phyloP scores from a whole-genome alignment of 2,113 vertebrate genomes.

The Daphoenositta chrysoptera region DNA sequence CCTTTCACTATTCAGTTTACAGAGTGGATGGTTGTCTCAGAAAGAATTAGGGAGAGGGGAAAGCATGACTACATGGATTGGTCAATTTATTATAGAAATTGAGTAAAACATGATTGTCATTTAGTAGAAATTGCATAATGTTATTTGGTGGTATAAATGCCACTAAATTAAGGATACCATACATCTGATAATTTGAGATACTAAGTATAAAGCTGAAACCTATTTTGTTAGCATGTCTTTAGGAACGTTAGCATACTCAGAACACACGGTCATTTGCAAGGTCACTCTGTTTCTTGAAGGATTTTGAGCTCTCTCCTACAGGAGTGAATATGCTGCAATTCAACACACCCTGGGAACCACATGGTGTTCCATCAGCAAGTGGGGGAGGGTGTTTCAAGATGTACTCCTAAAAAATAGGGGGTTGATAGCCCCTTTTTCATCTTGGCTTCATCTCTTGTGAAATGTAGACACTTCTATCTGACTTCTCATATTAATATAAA shows the following conservation, averaged over 20 bases:
- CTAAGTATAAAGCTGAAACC: background rate
- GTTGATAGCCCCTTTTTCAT: background rate
- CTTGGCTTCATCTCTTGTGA: background rate
- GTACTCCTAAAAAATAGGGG: background rate
- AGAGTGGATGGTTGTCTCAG: background rate
- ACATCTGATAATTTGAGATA: background rate
- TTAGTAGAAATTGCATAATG: background rate
- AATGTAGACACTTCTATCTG: background rate
- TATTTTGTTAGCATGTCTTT: background rate
- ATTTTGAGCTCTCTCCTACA: background rate
- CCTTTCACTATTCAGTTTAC: background rate
- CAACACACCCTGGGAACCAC: background rate
- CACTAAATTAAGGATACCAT: background rate
- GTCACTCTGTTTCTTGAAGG: background rate
- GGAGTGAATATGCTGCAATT: background rate
- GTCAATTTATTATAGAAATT: background rate
- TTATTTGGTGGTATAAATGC: background rate
- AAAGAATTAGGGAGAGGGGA: background rate
- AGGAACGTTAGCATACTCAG: background rate
- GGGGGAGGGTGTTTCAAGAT: background rate
- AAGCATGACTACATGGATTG: fast-evolving
- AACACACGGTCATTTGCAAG: fast-evolving
- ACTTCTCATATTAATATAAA: background rate
- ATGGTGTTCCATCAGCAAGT: background rate
- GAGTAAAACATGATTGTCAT: background rate